Percentiles rank a stretch among this genome's conserved stretches.
Evolutionary conservation across 2,113 vertebrate genomes (phyloP).

Genomic region (Vulpes vulpes): DNA sequence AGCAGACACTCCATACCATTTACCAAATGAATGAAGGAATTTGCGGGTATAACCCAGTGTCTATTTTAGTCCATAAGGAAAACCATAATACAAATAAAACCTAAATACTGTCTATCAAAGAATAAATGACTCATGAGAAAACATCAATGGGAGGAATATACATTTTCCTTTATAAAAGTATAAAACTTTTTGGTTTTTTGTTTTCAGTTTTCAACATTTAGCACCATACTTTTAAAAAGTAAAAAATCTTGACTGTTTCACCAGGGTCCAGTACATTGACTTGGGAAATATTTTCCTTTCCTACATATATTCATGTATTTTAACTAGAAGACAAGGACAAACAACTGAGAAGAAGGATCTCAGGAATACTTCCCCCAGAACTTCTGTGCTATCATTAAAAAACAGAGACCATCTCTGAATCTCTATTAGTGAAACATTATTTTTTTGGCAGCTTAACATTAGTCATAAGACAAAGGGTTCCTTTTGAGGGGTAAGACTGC

Average conservation of each 20-base stretch:
- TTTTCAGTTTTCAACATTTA: conserved; percentile 74
- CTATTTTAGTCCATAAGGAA: not conserved
- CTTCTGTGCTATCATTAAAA: not conserved
- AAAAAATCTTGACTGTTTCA: conserved; percentile 56
- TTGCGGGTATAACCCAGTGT: not conserved
- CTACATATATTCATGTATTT: conserved; percentile 41
- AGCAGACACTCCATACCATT: not conserved
- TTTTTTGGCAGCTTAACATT: not conserved
- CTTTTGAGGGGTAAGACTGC: conserved; percentile 54
- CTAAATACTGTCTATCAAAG: not conserved
- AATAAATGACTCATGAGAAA: conserved; percentile 27
- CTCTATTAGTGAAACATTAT: conserved; percentile 56
- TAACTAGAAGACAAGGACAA: not conserved
- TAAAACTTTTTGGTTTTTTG: conserved; percentile 36
- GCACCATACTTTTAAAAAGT: conserved; percentile 35
- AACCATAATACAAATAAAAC: not conserved
- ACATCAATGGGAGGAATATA: not conserved
- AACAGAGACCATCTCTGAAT: not conserved
- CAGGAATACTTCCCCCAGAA: not conserved
- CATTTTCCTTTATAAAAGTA: conserved; percentile 6
- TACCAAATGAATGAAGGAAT: not conserved
- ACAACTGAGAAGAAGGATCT: not conserved
- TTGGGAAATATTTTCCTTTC: conserved; percentile 47
- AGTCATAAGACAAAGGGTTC: not conserved
- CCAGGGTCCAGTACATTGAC: conserved; percentile 53